Evolutionary conservation across 2,888 invertebrate genomes (phyloP), one percentile per base, ranked within the genome.

Genomic region (Drosophila tripunctata): DNA sequence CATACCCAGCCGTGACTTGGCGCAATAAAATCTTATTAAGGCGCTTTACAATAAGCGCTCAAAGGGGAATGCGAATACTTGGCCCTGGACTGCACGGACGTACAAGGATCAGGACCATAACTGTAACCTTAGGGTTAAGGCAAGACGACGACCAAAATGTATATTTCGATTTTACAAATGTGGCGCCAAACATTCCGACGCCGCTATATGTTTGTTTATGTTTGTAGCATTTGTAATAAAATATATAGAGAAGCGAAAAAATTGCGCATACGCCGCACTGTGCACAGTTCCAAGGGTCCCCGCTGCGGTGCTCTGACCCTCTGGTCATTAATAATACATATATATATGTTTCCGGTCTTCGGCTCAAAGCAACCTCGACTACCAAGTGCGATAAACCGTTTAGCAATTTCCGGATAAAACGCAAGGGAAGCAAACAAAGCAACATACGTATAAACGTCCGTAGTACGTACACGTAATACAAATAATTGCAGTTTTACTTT

Each of bases 11-110:
- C 89, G 72, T 89, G 87, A 88, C 85, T 80, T 61, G 71, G 62
- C 68, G 83, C 89, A 78, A 87, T 89, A 87, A 87, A 88, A 87
- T 78, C 87, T 83, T 87, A 88, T 87, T 87, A 88, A 78, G 73
- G 72, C 85, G 76, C 75, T 76, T 79, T 73, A 77, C 78, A 77
- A 72, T 77, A 76, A 75, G 56, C 64, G 74, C 61, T 52, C 74
- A 73, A 76, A 67, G 60, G 77, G 76, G 76, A 61, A 61, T 65
- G 38, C 12, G 27, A 43, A 55, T 45, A 24, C 36, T 30, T 14
- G 17, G 19, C 27, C 21, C 14, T 7, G 47, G 5, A 33, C 6
- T 8, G 27, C 8, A 27, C 10, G 27, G 62, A 31, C 60, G 43
- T 12, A 55, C 36, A 40, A 40, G 52, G 40, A 52, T 68, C 47